Evolutionary conservation across 1,140 invertebrate species (phyloP).

Genomic region (Drosophila sproati): DNA sequence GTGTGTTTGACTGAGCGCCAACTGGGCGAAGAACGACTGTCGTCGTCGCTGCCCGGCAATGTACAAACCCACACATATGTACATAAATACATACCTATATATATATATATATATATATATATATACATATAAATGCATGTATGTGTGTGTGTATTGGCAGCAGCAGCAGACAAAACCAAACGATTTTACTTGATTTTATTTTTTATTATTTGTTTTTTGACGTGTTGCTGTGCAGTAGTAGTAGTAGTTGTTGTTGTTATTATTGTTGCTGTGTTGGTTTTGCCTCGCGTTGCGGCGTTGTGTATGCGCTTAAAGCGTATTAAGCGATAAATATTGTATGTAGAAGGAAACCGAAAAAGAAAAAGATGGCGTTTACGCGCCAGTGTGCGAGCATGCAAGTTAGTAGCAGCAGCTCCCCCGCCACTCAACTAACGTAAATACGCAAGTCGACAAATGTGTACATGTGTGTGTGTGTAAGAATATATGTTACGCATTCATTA

Average conservation of each 20-base stretch:
- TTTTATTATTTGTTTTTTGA: constrained; percentile 64
- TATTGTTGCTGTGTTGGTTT: constrained; percentile 24
- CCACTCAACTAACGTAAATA: constrained; percentile 34
- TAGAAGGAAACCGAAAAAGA: constrained; percentile 75
- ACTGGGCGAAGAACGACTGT: constrained; percentile 58
- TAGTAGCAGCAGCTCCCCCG: constrained; percentile 57
- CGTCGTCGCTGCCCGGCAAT: constrained; percentile 41
- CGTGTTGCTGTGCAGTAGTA: constrained; percentile 44
- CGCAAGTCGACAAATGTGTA: constrained; percentile 18
- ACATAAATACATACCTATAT: constrained; percentile 10
- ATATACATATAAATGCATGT: constrained; percentile 6
- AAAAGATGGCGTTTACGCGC: constrained; percentile 79
- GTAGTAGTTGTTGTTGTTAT: constrained; percentile 28
- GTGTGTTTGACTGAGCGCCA: constrained; percentile 61
- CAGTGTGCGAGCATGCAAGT: constrained; percentile 67
- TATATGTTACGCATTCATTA: constrained; percentile 37
- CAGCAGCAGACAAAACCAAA: constrained; percentile 50
- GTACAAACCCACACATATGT: background rate
- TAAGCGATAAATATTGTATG: constrained; percentile 76
- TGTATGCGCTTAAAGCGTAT: constrained; percentile 55
- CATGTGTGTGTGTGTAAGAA: background rate
- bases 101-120: constrained; percentile 7
- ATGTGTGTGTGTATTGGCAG: constrained; percentile 42
- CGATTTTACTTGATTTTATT: constrained; percentile 64
- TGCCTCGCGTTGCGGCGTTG: constrained; percentile 29